Evolutionary conservation across 2,888 invertebrate species (phyloP).

Genomic region (Aphrophora alni): DNA sequence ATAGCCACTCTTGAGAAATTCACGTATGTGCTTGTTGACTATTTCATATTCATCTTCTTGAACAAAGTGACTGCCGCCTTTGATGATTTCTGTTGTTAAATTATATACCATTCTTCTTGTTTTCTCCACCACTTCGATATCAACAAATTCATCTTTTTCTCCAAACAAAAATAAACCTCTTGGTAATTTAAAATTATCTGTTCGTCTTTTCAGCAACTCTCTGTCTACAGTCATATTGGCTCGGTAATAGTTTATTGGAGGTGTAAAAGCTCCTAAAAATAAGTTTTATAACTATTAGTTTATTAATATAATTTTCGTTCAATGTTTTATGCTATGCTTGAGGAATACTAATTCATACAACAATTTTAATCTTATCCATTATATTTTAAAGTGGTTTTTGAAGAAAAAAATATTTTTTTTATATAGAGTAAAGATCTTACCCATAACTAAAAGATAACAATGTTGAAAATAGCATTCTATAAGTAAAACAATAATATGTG

Average conservation of each 20-base stretch:
- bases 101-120: conserved; percentile 54
- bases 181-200: conserved; percentile 56
- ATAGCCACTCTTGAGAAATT: conserved; percentile 55
- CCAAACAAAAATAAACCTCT: conserved; percentile 60
- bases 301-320: no score
- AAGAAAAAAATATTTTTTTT: no score
- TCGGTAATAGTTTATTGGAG: conserved; percentile 66
- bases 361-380: no score
- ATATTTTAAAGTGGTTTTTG: no score
- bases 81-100: conserved; percentile 59
- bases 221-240: conserved; percentile 57
- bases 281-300: conserved; percentile 7
- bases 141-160: conserved; percentile 59
- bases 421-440: no score
- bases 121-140: conserved; percentile 37
- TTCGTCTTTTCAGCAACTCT: conserved; percentile 11
- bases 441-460: no score
- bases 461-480: no score
- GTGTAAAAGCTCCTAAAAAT: conserved; percentile 62
- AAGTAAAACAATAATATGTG: no score
- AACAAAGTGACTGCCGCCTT: conserved; percentile 62
- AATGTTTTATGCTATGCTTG: no score
- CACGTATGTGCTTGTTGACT: conserved; percentile 62
- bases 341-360: no score
- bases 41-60: conserved; percentile 64